Evolutionary conservation across 64 coral and sea anemone species (phyloP), one percentile per base, ranked within the genome.

Genomic region (Porites australiensis): DNA sequence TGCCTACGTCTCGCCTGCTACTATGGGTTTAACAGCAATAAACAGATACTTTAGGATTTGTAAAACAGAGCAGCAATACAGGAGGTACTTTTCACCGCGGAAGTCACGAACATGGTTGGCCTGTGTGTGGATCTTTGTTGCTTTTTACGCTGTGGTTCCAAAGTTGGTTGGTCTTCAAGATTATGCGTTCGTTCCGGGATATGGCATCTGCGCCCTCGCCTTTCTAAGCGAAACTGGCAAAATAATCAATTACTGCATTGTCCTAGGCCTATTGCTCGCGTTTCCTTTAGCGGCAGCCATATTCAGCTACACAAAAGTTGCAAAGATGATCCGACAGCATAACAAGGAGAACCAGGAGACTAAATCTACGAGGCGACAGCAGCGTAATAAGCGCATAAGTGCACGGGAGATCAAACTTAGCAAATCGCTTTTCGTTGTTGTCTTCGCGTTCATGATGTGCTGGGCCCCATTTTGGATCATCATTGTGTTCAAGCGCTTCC

Each of bases 41-140:
- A 77, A 77, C 50, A 12, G 75, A 77, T 77, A 77, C 22, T 14
- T 50, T 16, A 67, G 64, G 18, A 67, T 67, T n/a, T 67, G 64
- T 20, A 67, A 22, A 20, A 7, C 64, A 16, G 64, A 67, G 18
- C 64, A 67, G 9, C 64, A 67, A 19, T 67, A 67, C 22, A 67
- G 22, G 8, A 15, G 64, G 16, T 67, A n/a, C 15, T 67, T 67
- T 19, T 2, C 64, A 20, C 18, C 13, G 6, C 8, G 64, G 16
- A 67, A 67, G 22, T 67, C 64, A n/a, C 19, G 13, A 16, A 67
- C 22, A n/a, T 67, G 1, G 22, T 8, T 67, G 18, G 64, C 16
- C 4, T 67, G 18, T 1, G 64, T 20, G 19, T 67, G 64, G 64
- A 67, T 67, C 18, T 19, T 67, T 19, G 16, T 67, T 18, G 64